Conservation (phyloP, 2,888 invertebrate species). For the Brassicogethes aeneus region DNA sequence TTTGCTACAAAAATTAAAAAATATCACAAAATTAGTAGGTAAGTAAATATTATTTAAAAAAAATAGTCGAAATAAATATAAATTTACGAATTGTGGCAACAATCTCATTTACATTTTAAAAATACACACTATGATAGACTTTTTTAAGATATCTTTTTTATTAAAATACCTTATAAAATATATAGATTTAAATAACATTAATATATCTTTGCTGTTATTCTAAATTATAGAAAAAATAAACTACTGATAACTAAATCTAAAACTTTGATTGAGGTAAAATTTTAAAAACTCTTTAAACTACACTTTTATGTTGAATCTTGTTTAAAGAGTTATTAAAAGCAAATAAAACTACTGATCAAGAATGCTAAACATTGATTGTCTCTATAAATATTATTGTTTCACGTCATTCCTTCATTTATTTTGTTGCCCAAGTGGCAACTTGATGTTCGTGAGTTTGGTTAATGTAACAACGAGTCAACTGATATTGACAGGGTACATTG, state of each 20-base stretch:
- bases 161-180: neutral
- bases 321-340: neutral
- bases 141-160: too few species aligned
- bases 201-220: neutral
- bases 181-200: neutral
- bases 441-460: slow-evolving; percentile 4
- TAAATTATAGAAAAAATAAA: neutral
- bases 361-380: slow-evolving; percentile 21
- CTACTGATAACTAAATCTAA: neutral
- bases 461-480: slow-evolving; percentile 37
- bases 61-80: too few species aligned
- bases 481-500: slow-evolving; percentile 38
- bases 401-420: slow-evolving; percentile 10
- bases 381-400: slow-evolving; percentile 20
- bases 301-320: too few species aligned
- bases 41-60: too few species aligned
- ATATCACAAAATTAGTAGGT: too few species aligned
- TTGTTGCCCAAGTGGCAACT: too few species aligned
- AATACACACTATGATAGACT: too few species aligned
- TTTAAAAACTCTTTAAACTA: neutral
- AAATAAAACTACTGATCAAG: neutral
- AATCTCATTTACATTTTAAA: too few species aligned
- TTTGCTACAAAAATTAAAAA: too few species aligned
- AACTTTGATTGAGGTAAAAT: neutral
- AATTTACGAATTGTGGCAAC: too few species aligned